A percentile compares a stretch with the other conserved stretches of the same genome.
Evolutionary conservation across 2,888 invertebrate species (phyloP).

Genomic region (Xiphydria camelus): DNA sequence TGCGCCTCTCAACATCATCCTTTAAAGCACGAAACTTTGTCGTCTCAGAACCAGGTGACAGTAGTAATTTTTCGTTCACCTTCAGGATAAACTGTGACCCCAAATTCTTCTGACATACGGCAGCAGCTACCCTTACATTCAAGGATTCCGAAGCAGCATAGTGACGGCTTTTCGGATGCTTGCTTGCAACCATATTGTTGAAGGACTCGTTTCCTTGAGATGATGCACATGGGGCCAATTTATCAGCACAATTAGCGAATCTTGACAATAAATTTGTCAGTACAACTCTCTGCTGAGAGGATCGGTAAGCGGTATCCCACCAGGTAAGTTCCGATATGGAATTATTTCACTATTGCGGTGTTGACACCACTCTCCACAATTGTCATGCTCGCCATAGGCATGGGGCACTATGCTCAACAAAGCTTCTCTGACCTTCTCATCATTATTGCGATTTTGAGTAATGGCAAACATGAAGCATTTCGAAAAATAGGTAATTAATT

Average conservation of each 20-base stretch:
- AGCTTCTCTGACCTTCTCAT: slow-evolving; percentile 6
- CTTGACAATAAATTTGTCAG: neutral
- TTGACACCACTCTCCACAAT: slow-evolving; percentile 14
- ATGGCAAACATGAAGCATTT: slow-evolving; percentile 13
- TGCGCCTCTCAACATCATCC: too few species aligned
- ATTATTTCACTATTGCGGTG: too few species aligned
- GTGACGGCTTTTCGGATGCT: slow-evolving; percentile 20
- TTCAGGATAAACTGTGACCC: neutral
- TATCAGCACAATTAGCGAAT: slow-evolving; percentile 11
- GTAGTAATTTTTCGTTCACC: neutral
- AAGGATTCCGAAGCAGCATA: slow-evolving; percentile 22
- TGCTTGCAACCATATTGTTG: slow-evolving; percentile 18
- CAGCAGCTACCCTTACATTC: slow-evolving; percentile 14
- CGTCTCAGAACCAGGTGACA: neutral
- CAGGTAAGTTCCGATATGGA: neutral
- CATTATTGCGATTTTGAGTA: slow-evolving; percentile 17
- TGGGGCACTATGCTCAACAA: slow-evolving; percentile 10
- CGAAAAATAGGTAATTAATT: slow-evolving; percentile 17
- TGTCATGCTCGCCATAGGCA: slow-evolving; percentile 13
- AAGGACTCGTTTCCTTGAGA: slow-evolving; percentile 24
- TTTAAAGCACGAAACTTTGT: neutral
- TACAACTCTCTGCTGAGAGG: neutral
- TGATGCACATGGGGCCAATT: slow-evolving; percentile 20
- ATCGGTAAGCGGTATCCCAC: neutral
- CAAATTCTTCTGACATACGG: slow-evolving; percentile 17